Evolutionary conservation across 2,888 invertebrate genomes (phyloP), one percentile per base, ranked within the genome.

Genomic region (Ichneumoninae sp.): DNA sequence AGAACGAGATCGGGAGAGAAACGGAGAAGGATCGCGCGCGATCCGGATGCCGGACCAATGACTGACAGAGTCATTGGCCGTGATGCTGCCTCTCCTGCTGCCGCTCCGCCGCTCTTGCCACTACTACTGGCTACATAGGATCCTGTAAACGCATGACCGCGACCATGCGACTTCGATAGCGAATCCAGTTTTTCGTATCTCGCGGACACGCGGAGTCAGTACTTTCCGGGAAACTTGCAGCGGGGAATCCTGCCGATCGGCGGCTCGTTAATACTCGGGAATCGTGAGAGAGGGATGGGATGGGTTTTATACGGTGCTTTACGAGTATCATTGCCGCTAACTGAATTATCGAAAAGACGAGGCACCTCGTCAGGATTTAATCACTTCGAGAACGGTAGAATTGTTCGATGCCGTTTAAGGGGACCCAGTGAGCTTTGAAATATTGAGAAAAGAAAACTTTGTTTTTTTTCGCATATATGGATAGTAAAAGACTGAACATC

Each of bases 11-110:
- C 52, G 44, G 66, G 30, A 65, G 70, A 30, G 7, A 50, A 54
- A n/a, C 13, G 50, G n/a, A 65, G 54, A 65, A 65, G 65, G 44
- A 52, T 36, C 57, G 71, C 52, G 66, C 22, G 52, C 71, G 79
- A 80, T 85, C 79, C 47, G 73, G 82, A 85, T 79, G 77, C 85
- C 70, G 78, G 83, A 85, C 83, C 80, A 85, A 86, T 87, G 86
- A 85, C 81, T 87, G 87, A 87, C 86, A 85, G 86, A 86, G 87
- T 87, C 87, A 87, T 87, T 87, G 87, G 86, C 87, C 87, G 86
- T 83, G 85, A 74, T 81, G 86, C 74, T 77, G 75, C 63, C 74
- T 57, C 76, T 78, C 47, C 74, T 75, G 50, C 79, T 73, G 19
- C 33, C 63, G 57, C 68, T n/a, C 33, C 10, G 50, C 66, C 44